Conservation (phyloP, 2,797 vertebrate genomes). For the Hypotaenidia philippensis region DNA sequence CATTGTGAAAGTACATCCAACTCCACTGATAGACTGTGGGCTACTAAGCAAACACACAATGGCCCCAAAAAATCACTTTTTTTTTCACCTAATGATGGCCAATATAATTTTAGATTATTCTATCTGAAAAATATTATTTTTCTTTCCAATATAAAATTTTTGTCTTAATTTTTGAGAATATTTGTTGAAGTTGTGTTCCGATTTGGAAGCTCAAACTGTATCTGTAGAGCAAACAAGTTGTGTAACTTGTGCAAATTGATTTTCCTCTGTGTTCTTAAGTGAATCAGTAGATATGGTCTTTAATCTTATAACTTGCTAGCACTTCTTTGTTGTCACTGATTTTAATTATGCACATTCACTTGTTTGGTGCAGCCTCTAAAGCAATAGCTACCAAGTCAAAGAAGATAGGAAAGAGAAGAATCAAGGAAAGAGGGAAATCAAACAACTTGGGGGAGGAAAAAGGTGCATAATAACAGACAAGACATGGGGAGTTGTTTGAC, state of each 20-base stretch:
- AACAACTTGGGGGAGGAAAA: background rate
- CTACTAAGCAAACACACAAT: background rate
- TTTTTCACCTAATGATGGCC: background rate
- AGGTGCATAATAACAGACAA: background rate
- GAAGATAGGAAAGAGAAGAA: background rate
- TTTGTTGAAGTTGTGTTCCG: background rate
- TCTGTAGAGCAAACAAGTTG: background rate
- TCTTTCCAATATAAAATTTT: background rate
- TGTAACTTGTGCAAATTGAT: background rate
- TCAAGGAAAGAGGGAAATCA: background rate
- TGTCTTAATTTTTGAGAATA: background rate
- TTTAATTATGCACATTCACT: background rate
- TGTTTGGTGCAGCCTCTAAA: background rate
- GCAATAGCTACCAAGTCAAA: background rate
- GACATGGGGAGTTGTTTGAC: background rate
- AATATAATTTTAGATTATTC: background rate
- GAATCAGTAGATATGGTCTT: background rate
- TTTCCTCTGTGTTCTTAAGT: background rate
- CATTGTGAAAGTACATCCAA: background rate
- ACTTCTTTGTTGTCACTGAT: background rate
- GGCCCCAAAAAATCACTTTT: rapidly evolving
- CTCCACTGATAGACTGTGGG: background rate
- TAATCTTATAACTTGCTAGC: background rate
- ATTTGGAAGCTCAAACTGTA: background rate
- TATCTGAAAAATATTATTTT: background rate